Conservation (phyloP, 2,113 vertebrate species). For the Toxotes chatareus region DNA sequence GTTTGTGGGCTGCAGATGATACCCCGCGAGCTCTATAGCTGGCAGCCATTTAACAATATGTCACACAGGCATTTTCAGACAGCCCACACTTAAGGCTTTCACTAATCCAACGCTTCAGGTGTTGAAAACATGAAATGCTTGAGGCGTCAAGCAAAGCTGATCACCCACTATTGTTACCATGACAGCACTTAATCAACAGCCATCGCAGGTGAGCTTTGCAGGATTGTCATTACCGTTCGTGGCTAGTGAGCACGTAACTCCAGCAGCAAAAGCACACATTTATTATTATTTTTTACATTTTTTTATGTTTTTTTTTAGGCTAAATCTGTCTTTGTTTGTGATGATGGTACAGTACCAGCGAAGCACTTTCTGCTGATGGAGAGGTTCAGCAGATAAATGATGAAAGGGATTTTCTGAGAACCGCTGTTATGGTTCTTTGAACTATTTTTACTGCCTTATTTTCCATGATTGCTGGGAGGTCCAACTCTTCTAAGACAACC, state of each 20-base stretch:
- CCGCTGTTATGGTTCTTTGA: slow-evolving; percentile 78
- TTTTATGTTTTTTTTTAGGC: slow-evolving; percentile 25
- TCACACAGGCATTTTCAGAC: slow-evolving; percentile 57
- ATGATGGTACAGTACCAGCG: slow-evolving; percentile 63
- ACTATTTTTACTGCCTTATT: slow-evolving; percentile 83
- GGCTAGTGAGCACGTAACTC: slow-evolving; percentile 38
- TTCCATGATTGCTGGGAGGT: slow-evolving; percentile 77
- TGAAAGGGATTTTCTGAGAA: slow-evolving; percentile 81
- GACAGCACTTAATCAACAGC: slow-evolving; percentile 71
- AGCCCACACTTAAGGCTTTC: slow-evolving; percentile 63
- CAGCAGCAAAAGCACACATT: not conserved
- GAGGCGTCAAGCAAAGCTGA: slow-evolving; percentile 51
- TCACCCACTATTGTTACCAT: slow-evolving; percentile 61
- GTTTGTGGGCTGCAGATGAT: slow-evolving; percentile 77
- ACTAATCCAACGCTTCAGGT: slow-evolving; percentile 70
- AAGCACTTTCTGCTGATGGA: slow-evolving; percentile 81
- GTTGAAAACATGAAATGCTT: slow-evolving; percentile 58
- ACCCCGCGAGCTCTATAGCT: slow-evolving; percentile 68
- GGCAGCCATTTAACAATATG: slow-evolving; percentile 72
- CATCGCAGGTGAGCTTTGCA: slow-evolving; percentile 46
- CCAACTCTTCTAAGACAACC: slow-evolving; percentile 61
- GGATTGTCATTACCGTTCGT: slow-evolving; percentile 43
- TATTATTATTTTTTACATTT: too few species aligned
- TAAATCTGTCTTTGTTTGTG: slow-evolving; percentile 76
- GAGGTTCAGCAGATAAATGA: slow-evolving; percentile 83